Percentiles rank a stretch among this genome's conserved stretches.
These are phyloP conservation scores for Drosophila arizonae DNA, from an alignment of 1,140 invertebrate species.

Conservation along the genomic window DNA sequence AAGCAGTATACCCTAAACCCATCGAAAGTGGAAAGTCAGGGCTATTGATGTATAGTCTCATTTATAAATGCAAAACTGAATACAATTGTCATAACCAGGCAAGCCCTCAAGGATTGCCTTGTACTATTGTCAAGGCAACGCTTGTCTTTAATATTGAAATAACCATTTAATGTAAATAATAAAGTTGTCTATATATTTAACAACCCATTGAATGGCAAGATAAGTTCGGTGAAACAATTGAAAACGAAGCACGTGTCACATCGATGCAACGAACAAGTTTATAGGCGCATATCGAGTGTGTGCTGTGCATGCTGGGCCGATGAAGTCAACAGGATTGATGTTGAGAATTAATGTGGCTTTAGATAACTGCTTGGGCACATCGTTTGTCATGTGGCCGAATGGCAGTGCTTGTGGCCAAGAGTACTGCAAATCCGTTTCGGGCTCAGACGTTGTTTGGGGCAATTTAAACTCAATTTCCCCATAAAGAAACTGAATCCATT, in stretches of 20 bases:
- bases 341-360: constrained; percentile 6
- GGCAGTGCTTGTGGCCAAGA: not conserved
- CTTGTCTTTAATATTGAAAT: not conserved
- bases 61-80: not conserved
- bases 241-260: not conserved
- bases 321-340: not conserved
- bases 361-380: constrained; percentile 14
- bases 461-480: constrained; percentile 68
- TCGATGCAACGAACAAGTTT: not conserved
- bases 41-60: too few species aligned
- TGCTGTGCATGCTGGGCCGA: not conserved
- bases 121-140: not conserved
- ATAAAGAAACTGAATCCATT: constrained; percentile 62
- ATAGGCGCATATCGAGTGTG: not conserved
- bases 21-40: not conserved
- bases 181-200: not conserved
- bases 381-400: constrained; percentile 22
- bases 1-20: too few species aligned
- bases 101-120: not conserved
- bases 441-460: constrained; percentile 11
- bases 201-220: not conserved
- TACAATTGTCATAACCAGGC: not conserved
- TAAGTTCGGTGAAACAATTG: not conserved
- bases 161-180: not conserved
- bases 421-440: constrained; percentile 24